Evolutionary conservation across 2,113 vertebrate genomes (phyloP).

Genomic region (Gymnarchus niloticus): DNA sequence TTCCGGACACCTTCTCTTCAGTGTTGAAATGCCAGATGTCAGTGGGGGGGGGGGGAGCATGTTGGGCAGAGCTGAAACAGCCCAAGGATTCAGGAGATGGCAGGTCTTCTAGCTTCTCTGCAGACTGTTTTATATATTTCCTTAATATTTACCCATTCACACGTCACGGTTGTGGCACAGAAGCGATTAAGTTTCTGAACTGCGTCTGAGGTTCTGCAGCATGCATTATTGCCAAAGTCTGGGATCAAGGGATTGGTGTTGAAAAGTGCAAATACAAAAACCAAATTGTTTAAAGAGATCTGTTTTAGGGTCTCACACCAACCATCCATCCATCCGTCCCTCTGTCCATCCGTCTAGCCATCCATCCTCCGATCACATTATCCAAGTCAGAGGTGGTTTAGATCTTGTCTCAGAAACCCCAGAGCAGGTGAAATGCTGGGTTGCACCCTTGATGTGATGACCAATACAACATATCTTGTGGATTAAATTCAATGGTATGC

Average conservation of each 20-base stretch:
- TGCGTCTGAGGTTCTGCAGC: background rate
- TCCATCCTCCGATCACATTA: background rate
- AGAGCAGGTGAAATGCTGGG: background rate
- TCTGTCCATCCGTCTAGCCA: no score
- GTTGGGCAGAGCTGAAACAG: background rate
- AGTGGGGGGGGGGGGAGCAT: background rate
- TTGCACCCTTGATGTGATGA: background rate
- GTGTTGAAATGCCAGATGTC: background rate
- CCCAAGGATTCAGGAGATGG: background rate
- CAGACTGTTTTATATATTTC: background rate
- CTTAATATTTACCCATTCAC: background rate
- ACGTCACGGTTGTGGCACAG: background rate
- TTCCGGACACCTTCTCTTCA: background rate
- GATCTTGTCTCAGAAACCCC: background rate
- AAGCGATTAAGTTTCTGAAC: background rate
- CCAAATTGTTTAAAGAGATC: no score
- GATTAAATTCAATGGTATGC: no score
- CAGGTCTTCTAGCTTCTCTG: background rate
- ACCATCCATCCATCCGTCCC: no score
- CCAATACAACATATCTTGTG: no score
- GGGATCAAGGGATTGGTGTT: no score
- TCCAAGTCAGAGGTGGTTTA: background rate
- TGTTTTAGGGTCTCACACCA: background rate
- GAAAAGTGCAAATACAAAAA: no score
- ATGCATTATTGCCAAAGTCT: background rate